Percentiles rank a stretch among this genome's conserved stretches.
phyloP scores from a whole-genome alignment of 2,888 invertebrate species.

The Pogonocherus hispidulus region DNA sequence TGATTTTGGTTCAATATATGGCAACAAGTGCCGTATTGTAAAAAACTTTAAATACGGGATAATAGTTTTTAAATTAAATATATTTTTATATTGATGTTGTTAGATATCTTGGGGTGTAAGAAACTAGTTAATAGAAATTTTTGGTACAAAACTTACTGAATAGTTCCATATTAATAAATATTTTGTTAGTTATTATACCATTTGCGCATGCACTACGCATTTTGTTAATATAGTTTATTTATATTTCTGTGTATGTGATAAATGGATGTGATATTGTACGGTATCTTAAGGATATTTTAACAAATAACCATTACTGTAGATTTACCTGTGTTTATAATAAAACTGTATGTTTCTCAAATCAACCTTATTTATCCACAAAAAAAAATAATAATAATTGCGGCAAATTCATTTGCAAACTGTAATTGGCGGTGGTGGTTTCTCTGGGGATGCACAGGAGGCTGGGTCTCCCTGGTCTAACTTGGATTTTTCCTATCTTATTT shows the following conservation, averaged over 20 bases:
- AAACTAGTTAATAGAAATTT: conserved; percentile 45
- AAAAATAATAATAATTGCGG: too few species aligned
- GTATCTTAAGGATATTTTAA: conserved; percentile 50
- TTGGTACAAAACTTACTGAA: conserved; percentile 50
- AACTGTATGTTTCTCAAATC: conserved; percentile 41
- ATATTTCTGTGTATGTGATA: conserved; percentile 55
- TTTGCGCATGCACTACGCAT: conserved; percentile 53
- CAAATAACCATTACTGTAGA: conserved; percentile 51
- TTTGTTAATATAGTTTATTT: conserved; percentile 51
- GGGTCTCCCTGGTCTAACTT: too few species aligned
- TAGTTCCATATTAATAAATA: conserved; percentile 45
- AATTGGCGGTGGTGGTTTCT: too few species aligned
- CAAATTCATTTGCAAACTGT: too few species aligned
- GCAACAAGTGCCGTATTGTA: conserved; percentile 37
- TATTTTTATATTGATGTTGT: conserved; percentile 53
- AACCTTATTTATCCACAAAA: too few species aligned
- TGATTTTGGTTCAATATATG: conserved; percentile 35
- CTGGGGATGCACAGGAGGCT: too few species aligned
- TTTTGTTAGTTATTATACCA: conserved; percentile 46
- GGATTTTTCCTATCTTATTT: too few species aligned
- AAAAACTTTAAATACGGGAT: conserved; percentile 46
- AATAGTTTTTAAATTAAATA: conserved; percentile 50
- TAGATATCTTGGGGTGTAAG: conserved; percentile 46
- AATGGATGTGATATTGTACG: conserved; percentile 53
- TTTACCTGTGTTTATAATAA: conserved; percentile 45